Percentiles rank a stretch among this genome's conserved stretches.
These are phyloP conservation scores for Lithosia quadra DNA, from an alignment of 2,888 invertebrate genomes.

Conservation along the genomic window DNA sequence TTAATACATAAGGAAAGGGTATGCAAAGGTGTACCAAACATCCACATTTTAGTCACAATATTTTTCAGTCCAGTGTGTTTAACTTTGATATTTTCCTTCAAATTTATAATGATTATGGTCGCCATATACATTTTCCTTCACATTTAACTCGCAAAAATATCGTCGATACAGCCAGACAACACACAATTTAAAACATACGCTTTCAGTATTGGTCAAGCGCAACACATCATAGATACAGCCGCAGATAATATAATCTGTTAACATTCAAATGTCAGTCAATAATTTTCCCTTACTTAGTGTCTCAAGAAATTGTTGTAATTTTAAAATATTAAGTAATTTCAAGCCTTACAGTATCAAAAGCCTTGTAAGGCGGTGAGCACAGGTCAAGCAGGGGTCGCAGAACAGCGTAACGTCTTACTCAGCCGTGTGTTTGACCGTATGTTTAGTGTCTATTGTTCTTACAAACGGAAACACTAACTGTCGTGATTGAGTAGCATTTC, in stretches of 20 bases:
- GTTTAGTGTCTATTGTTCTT: constrained; percentile 54
- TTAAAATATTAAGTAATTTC: not conserved
- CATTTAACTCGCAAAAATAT: too few relatives aligned
- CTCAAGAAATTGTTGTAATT: not conserved
- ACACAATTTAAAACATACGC: too few relatives aligned
- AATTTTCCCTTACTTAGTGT: not conserved
- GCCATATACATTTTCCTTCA: too few relatives aligned
- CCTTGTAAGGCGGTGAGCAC: constrained; percentile 16
- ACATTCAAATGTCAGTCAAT: not conserved
- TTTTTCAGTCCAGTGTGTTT: too few relatives aligned
- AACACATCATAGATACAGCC: not conserved
- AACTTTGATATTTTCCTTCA: too few relatives aligned
- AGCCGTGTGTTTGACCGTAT: constrained; percentile 26
- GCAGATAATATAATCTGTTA: not conserved
- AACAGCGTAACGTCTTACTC: constrained; percentile 30
- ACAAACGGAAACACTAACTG: constrained; percentile 47
- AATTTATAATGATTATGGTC: too few relatives aligned
- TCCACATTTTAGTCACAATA: too few relatives aligned
- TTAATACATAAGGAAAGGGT: too few relatives aligned
- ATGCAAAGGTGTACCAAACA: too few relatives aligned
- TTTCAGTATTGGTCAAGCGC: too few relatives aligned
- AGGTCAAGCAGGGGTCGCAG: constrained; percentile 29
- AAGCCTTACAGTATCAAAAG: not conserved
- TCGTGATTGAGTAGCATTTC: constrained; percentile 21
- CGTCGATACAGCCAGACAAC: too few relatives aligned